Percentiles rank a stretch among this genome's conserved stretches.
Conservation (phyloP, 2,888 invertebrate genomes). For the Furcula furcula region DNA sequence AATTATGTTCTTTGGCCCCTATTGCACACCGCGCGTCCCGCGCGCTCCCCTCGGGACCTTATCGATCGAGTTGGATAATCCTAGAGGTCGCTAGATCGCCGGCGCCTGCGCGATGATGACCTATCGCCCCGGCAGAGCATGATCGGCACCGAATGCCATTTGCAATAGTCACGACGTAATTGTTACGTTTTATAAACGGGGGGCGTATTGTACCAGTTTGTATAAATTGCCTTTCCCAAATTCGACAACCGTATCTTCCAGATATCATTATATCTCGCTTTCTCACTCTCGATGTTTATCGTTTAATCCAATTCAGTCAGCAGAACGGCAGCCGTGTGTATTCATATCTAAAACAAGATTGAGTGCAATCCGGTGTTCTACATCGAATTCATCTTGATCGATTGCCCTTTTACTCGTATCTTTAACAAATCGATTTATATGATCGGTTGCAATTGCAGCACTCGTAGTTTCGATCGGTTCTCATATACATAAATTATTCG, state of each 20-base stretch:
- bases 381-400: conserved; percentile 54
- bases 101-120: conserved; percentile 60
- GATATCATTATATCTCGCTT: conserved; percentile 14
- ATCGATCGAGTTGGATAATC: conserved; percentile 75
- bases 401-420: conserved; percentile 53
- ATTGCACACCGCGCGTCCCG: conserved; percentile 40
- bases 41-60: conserved; percentile 46
- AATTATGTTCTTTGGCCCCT: conserved; percentile 67
- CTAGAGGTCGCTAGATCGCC: conserved; percentile 65
- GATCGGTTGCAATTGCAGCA: conserved; percentile 50
- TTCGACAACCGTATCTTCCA: conserved; percentile 11
- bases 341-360: conserved; percentile 49
- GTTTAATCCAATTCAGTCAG: conserved; percentile 27
- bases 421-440: conserved; percentile 58
- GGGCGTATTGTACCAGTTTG: conserved; percentile 28
- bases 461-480: conserved; percentile 37
- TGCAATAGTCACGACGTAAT: conserved; percentile 61
- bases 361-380: conserved; percentile 39
- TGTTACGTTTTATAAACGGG: conserved; percentile 32
- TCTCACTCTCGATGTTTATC: conserved; percentile 26
- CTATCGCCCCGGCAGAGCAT: conserved; percentile 44
- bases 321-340: conserved; percentile 28
- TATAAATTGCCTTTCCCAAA: conserved; percentile 27
- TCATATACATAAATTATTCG: conserved; percentile 41
- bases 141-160: conserved; percentile 57